Evolutionary conservation across 2,888 invertebrate genomes (phyloP).

Genomic region (Dryocosmus kuriphilus): DNA sequence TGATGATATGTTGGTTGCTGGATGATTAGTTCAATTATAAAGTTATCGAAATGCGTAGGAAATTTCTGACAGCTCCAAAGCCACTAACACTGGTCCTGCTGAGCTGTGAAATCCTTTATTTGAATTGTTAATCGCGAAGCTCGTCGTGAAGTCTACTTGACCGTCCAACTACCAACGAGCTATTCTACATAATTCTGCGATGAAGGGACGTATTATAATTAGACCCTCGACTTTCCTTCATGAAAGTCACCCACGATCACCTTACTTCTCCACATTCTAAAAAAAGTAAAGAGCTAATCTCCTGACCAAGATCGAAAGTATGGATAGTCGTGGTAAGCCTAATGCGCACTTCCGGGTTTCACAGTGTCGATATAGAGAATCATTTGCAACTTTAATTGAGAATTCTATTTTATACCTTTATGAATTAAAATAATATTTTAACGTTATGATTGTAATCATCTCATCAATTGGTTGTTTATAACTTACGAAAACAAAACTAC

Average conservation of each 20-base stretch:
- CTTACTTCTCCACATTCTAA: conserved; percentile 6
- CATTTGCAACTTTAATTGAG: conserved; percentile 23
- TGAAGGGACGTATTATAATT: conserved; percentile 14
- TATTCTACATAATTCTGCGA: conserved; percentile 44
- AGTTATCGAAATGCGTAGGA: conserved; percentile 51
- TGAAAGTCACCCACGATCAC: conserved; percentile 23
- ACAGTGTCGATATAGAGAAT: conserved; percentile 7
- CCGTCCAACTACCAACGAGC: conserved; percentile 51
- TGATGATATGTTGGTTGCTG: neutral
- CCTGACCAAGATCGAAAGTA: conserved; percentile 28
- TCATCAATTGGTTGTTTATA: too few species aligned
- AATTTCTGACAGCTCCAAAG: conserved; percentile 58
- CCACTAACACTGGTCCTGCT: conserved; percentile 7
- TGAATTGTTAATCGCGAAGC: conserved; percentile 62
- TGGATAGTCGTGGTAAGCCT: conserved; percentile 26
- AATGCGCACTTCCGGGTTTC: conserved; percentile 17
- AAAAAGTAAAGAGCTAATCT: neutral
- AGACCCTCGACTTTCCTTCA: conserved; percentile 17
- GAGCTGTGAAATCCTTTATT: conserved; percentile 54
- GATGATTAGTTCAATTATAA: conserved; percentile 51
- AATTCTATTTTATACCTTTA: neutral
- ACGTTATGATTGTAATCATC: too few species aligned
- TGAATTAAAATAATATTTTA: too few species aligned
- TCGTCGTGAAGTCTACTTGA: conserved; percentile 52
- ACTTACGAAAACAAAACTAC: too few species aligned